Conservation (phyloP, 53 echinoderm and acorn worm genomes). For the Stichopus horrens region DNA sequence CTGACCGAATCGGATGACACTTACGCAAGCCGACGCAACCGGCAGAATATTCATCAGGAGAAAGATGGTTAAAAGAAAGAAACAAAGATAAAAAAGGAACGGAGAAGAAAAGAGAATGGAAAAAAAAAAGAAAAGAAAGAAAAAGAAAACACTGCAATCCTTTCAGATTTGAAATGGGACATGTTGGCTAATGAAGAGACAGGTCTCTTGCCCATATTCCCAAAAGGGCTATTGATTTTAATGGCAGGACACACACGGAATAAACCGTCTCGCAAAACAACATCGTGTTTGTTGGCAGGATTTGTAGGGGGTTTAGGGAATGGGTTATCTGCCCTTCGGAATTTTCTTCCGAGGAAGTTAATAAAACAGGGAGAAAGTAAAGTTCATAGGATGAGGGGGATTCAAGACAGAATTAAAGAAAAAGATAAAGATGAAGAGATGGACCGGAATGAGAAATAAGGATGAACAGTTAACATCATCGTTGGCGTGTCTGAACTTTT, state of each 20-base stretch:
- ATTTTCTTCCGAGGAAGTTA: slow-evolving; percentile 14
- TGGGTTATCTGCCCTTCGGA: slow-evolving; percentile 33
- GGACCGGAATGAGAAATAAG: not conserved
- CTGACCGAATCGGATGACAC: slow-evolving; percentile 26
- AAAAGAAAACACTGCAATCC: slow-evolving; percentile 22
- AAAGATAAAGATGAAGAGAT: no score
- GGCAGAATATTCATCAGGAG: slow-evolving; percentile 24
- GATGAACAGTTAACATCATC: not conserved
- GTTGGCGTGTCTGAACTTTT: slow-evolving; percentile 17
- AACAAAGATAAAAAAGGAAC: not conserved
- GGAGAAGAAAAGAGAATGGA: not conserved
- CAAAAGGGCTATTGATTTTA: slow-evolving; percentile 45
- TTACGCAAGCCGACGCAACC: not conserved
- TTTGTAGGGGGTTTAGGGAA: not conserved
- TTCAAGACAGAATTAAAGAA: no score
- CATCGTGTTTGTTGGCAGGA: not conserved
- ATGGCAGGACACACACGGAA: slow-evolving; percentile 1
- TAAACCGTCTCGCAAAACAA: slow-evolving; percentile 4
- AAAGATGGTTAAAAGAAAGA: not conserved
- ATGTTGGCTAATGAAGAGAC: slow-evolving; percentile 24
- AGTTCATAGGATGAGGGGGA: not conserved
- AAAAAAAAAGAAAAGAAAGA: not conserved
- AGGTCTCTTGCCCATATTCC: slow-evolving; percentile 16
- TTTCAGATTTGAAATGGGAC: not conserved
- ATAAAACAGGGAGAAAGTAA: slow-evolving; percentile 2